phyloP scores from a whole-genome alignment of 2,797 vertebrate genomes.

The Anas acuta region DNA sequence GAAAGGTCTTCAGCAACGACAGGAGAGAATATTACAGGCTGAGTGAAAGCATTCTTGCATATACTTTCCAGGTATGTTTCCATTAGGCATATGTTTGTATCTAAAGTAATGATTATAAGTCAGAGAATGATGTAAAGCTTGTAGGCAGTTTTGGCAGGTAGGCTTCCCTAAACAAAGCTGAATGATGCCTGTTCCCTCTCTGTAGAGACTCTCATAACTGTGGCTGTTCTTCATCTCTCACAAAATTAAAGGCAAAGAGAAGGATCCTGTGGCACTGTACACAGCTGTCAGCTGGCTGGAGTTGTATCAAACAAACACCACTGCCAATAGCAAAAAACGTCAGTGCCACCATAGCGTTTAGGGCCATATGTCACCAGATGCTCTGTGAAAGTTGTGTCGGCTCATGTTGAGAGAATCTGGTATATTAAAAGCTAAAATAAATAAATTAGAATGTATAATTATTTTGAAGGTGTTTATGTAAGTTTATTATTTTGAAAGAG shows the following conservation, averaged over 20 bases:
- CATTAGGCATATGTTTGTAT: background rate
- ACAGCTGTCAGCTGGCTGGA: background rate
- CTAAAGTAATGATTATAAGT: background rate
- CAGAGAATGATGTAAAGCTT: background rate
- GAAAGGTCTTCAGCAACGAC: slow-evolving; percentile 88
- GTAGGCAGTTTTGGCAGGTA: background rate
- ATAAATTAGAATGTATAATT: background rate
- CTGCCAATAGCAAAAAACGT: background rate
- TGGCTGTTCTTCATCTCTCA: background rate
- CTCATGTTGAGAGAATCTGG: background rate
- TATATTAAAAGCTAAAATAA: background rate
- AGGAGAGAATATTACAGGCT: slow-evolving; percentile 82
- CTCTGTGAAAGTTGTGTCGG: background rate
- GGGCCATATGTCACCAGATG: background rate
- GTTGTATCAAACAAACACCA: background rate
- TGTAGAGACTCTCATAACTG: background rate
- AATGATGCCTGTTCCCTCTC: background rate
- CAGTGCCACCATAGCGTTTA: background rate
- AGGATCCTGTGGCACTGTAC: background rate
- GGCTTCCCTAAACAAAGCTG: background rate
- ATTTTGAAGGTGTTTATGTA: background rate
- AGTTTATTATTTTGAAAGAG: background rate
- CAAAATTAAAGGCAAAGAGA: background rate
- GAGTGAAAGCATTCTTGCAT: slow-evolving; percentile 87
- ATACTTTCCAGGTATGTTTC: slow-evolving; percentile 88